Evolutionary conservation across 2,797 vertebrate genomes (phyloP), one percentile per base, ranked within the genome.

Genomic region (Lagodon rhomboides): DNA sequence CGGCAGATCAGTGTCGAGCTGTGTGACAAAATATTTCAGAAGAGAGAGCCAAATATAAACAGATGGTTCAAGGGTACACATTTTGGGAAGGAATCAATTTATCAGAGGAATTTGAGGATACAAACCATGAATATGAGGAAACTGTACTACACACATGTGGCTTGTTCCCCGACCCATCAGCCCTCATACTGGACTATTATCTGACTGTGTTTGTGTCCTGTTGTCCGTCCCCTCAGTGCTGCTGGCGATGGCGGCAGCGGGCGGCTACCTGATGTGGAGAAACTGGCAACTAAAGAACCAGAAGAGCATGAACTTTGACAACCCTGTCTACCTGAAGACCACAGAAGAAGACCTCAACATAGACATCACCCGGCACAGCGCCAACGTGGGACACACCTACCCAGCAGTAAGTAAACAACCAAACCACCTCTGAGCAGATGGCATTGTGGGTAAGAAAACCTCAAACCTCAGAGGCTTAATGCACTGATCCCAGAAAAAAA

Each of bases 261-360:
- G 95, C 2, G 96, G 95, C 15, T 99, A 97, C 89, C 92, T 98
- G 69, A 97, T 98, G 96, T 99, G 98, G 97, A 94, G 96, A 50
- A 99, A 99, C 85, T 99, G 98, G 98, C 98, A 98, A 84, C 95
- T 96, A 76, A 99, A 96, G 92, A 99, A 99, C 88, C 98, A 99
- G 95, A 99, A 99, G 92, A 99, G 98, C 92, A 99, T 99, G 98
- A 99, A 99, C 92, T 99, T 99, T 67, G 98, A 99, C 93, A 99
- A 99, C 90, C 98, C 98, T 0, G 98, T 99, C 43, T 99, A 99
- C 91, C 91, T 99, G 85, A 99, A 99, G 93, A 99, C 98, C 58
- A 99, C 98, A 1, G 98, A 99, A 86, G 98, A 99, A 72, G 98
- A 99, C 86, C 94, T 99, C 23, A 97, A 97, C 77, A 97, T 99